Base-by-base conservation (phyloP, 1,140 invertebrate species). In the Drosophila bocki region DNA sequence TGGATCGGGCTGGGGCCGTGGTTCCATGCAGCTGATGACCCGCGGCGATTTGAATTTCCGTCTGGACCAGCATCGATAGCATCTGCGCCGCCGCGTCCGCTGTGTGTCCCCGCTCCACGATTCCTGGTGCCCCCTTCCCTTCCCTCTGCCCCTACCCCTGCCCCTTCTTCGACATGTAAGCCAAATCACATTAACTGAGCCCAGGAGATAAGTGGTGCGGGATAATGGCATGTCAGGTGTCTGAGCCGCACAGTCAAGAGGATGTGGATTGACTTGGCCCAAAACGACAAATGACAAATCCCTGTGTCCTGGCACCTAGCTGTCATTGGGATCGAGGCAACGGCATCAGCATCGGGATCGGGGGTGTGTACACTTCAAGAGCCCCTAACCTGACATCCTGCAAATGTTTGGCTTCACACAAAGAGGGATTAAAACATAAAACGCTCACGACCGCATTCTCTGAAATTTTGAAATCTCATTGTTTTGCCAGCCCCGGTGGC, bases 401-500 rank as follows among this genome's bases (percentile, higher is more conserved):
- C 64, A 39, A 82, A 87, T 87, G 84, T 88, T 83, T 87, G 63
- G 64, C 80, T 77, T 87, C 84, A 77, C 84, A 80, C 80, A 83
- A 87, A 74, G 79, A 64, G 64, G 72, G 84, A 88, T 88, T 87
- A 87, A 78, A 82, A 68, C 82, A 75, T 86, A 86, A 85, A 85
- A 78, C 51, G 50, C 62, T 80, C 70, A 79, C 50, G 63, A 33
- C 13, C 29, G 37, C 56, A 76, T 87, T 87, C 82, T 65, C 17
- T 74, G 45, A 76, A 71, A 78, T 75, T 82, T 41, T 70, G 75
- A 70, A 86, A 78, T 87, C 78, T 87, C 84, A 87, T 87, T 87
- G 79, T 87, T 83, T 87, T 87, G 80, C 65, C 83, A 86, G 69
- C 84, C 80, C 64, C 71, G 53, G 62, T 87, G 79, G 79, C 78